These are phyloP conservation scores for Megalonaias nervosa DNA, from an alignment of 1,140 invertebrate species.

Conservation along the genomic window DNA sequence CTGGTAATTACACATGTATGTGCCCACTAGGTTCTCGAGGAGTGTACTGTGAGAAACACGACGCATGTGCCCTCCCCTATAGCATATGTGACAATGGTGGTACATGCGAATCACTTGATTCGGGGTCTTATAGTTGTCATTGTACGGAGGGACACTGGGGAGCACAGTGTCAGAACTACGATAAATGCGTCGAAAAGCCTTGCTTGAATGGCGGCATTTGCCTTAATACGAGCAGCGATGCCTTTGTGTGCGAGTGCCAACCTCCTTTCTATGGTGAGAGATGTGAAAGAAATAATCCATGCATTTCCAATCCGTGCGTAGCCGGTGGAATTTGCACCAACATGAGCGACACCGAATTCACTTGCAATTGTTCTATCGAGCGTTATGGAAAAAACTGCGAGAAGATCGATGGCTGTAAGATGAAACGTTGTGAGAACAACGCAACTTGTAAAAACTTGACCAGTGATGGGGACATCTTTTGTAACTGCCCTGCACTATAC, in stretches of 20 bases:
- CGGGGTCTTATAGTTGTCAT: conserved; percentile 52
- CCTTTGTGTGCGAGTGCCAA: conserved; percentile 52
- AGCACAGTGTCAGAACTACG: conserved; percentile 54
- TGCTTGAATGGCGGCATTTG: conserved; percentile 56
- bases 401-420: conserved; percentile 41
- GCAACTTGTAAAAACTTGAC: conserved; percentile 13
- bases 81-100: conserved; percentile 57
- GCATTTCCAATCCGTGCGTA: conserved; percentile 46
- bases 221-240: conserved; percentile 23
- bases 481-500: conserved; percentile 2
- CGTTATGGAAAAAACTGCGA: conserved; percentile 49
- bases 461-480: conserved; percentile 7
- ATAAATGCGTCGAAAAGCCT: conserved; percentile 58
- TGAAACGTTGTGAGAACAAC: conserved; percentile 42
- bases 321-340: conserved; percentile 40
- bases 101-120: conserved; percentile 52
- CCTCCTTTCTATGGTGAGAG: conserved; percentile 47
- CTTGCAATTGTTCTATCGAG: conserved; percentile 47
- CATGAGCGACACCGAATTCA: conserved; percentile 71
- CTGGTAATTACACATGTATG: conserved; percentile 79
- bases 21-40: conserved; percentile 80
- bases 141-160: conserved; percentile 67
- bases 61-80: conserved; percentile 35
- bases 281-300: conserved; percentile 57
- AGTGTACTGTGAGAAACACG: conserved; percentile 76